Evolutionary conservation across 1,140 invertebrate species (phyloP), one percentile per base, ranked within the genome.

Genomic region (Sesamia nonagrioides): DNA sequence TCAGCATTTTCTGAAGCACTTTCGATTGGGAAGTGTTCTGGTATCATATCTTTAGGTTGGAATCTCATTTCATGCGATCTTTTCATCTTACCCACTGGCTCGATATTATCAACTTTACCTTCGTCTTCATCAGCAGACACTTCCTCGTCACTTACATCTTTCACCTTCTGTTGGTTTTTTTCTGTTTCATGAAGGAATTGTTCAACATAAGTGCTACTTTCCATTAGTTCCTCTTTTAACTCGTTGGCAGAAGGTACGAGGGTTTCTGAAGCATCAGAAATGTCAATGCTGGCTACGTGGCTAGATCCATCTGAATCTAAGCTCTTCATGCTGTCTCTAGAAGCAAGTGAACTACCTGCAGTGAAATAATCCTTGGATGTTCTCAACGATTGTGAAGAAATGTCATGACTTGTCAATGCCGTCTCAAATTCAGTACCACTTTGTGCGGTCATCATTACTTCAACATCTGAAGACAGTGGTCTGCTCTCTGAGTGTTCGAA

Each of bases 1-100:
- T 95, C 95, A 48, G 88, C 85, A 80, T 90, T 95, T 84, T 95
- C 94, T 13, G 93, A 88, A 18, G 87, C 80, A 48, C 84, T 86
- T 83, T 92, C 92, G 37, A 88, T 71, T 17, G 93, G 92, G 79
- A 95, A 95, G 85, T 95, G 89, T 82, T 95, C 95, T 9, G 94
- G 94, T 17, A 95, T 90, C 82, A 95, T 87, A 73, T 95, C 94
- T 92, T 96, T 96, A 15, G 97, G 97, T 87, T 97, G 97, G 90
- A 98, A 98, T 80, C 97, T 97, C 98, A 98, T 98, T 94, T 98
- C 98, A 81, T 97, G 97, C 0, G 98, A 98, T 77, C 98, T 95
- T 89, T 98, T 98, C 98, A 98, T 98, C 84, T 96, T 96, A 35
- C 95, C 96, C 11, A 96, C 94, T 54, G 96, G 91, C 80, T 96